Evolutionary conservation across 2,797 vertebrate species (phyloP), one percentile per base, ranked within the genome.

Genomic region (Phoeniculus purpureus): DNA sequence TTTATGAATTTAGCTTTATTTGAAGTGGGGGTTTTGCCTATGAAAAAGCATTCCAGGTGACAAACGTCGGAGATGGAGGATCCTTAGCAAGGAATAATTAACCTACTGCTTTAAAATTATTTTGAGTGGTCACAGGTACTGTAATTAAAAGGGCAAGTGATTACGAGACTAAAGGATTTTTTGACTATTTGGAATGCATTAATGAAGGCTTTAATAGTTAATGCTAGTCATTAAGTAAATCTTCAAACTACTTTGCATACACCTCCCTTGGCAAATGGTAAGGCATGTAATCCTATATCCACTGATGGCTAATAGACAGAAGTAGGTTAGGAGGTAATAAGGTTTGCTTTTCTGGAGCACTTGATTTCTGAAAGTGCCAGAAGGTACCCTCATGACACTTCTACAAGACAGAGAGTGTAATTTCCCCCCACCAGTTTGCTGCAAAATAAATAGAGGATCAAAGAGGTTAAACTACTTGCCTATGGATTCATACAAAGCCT

Each of bases 361-460:
- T 71, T 51, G 65, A 65, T 92, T 94, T 92, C 60, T 79, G 71
- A 91, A 94, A 84, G 20, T 71, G 89, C 91, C 77, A 81, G 91
- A 73, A 95, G 89, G 66, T 77, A 90, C 60, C 54, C 83, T 92
- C 10, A 43, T 71, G 71, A 90, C 58, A 90, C 45, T 51, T 66
- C 74, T 2, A 16, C 1, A 4, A 85, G 89, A 87, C 26, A 87
- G 65, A 71, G 60, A 65, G 29, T 81, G 66, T 84, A 26, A 76
- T 92, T 89, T 93, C 18, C 16, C 43, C 20, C 40, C 50, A 48
- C 77, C 52, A 48, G 0, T 92, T 93, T 93, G 67, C 82, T 89
- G 59, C 50, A 89, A 92, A 94, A 93, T 70, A 91, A 92, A 95
- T 88, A 91, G 83, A 93, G 21, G 85, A 81, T 74, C 85, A 91